Base-by-base conservation (phyloP, 2,888 invertebrate species). In the Hydropsyche betteni region DNA sequence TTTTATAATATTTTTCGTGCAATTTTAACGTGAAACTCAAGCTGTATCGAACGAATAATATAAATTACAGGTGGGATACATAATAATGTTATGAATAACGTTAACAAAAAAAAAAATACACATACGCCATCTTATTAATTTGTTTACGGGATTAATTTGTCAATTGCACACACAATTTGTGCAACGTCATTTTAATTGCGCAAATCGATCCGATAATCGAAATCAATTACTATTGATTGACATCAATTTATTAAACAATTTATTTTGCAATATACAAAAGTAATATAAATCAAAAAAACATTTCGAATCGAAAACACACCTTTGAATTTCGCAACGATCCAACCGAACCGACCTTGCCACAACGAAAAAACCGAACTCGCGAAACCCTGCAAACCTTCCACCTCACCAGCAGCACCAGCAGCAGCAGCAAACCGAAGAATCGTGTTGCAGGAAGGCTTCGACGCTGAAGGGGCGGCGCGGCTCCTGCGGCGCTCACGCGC, bases 401-500 rank as follows among this genome's bases (percentile, higher is more conserved):
- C 24, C 24, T 24, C 24, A 24, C 24, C 61, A 16, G 4, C 33
- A 33, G 61, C 24, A 24, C 24, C 61, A 16, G 4, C 33, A 33
- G 61, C 24, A 61, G 61, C 33, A 61, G 33, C 53, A 61, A 12
- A 36, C 44, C 10, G 64, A 34, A n/a, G 68, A 61, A n/a, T 38
- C 34, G 58, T 58, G 55, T n/a, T 50, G 58, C n/a, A 68, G 58
- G n/a, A 64, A 24, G 52, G 71, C 24, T 16, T 8, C 61, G 38
- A 61, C 38, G 69, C 44, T 73, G 73, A 61, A 73, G 69, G 69
- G 24, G 16, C 36, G 68, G 68, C 36, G 58, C 55, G 75, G 74
- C 58, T 72, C 72, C 72, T 36, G 58, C 24, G 72, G 75, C 68
- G 58, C 74, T 69, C 76, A 77, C 71, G 76, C 33, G 79, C 75